phyloP scores from a whole-genome alignment of 2,797 vertebrate species.

The Anguilla pacifica region DNA sequence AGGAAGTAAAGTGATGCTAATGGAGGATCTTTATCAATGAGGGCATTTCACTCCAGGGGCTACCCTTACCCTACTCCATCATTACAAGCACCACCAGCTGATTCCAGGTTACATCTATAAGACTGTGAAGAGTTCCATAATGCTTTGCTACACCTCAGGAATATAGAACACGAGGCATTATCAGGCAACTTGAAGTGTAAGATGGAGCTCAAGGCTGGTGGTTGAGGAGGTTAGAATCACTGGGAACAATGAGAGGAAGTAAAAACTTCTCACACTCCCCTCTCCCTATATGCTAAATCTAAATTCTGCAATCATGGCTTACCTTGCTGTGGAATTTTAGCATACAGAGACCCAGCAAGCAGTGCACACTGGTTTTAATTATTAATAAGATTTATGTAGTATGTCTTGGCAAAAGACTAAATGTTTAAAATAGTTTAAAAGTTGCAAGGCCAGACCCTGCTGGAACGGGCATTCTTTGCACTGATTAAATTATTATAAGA shows the following conservation, averaged over 20 bases:
- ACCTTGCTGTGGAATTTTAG: background rate
- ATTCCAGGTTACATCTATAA: background rate
- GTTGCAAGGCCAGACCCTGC: background rate
- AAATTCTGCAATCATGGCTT: background rate
- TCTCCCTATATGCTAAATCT: background rate
- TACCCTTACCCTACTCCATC: background rate
- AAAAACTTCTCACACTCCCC: background rate
- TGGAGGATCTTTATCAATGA: constrained; percentile 5
- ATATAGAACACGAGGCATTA: background rate
- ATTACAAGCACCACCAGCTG: background rate
- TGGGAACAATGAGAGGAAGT: background rate
- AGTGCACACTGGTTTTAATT: background rate
- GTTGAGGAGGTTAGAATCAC: background rate
- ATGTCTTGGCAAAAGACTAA: constrained; percentile 13
- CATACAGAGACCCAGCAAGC: background rate
- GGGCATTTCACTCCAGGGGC: background rate
- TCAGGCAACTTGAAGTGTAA: background rate
- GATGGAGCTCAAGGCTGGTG: background rate
- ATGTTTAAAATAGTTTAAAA: background rate
- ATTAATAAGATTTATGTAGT: constrained; percentile 22
- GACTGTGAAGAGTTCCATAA: background rate
- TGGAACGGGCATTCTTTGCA: background rate
- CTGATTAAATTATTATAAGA: constrained; percentile 11
- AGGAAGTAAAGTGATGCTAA: background rate
- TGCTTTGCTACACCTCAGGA: background rate